Conservation (phyloP, 1,140 invertebrate genomes). For the Drosophila seguyi region DNA sequence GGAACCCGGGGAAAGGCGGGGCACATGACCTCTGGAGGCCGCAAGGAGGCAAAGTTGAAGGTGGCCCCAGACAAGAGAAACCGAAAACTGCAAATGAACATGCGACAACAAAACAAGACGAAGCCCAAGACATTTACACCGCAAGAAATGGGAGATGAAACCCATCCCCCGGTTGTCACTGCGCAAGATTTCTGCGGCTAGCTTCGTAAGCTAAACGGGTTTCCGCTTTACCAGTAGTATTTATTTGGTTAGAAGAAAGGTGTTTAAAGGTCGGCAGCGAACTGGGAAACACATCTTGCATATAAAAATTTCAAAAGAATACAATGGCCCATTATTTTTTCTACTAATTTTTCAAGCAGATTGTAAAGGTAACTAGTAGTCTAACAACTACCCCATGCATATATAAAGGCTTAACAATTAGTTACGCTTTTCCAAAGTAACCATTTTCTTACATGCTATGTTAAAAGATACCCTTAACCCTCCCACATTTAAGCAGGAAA, state of each 20-base stretch:
- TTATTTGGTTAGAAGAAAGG: neutral
- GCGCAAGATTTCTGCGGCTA: neutral
- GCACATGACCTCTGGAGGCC: constrained; percentile 62
- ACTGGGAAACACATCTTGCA: neutral
- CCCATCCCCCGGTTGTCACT: neutral
- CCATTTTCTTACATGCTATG: no score
- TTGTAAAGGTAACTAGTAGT: neutral
- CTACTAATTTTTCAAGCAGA: neutral
- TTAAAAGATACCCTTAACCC: neutral
- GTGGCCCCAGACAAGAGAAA: constrained; percentile 42
- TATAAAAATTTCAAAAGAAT: neutral
- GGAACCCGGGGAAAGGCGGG: neutral
- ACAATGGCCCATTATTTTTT: neutral
- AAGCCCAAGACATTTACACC: constrained; percentile 36
- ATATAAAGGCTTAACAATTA: neutral
- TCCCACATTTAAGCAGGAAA: neutral
- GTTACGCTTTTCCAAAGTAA: neutral
- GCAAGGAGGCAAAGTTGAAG: constrained; percentile 55
- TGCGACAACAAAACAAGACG: constrained; percentile 53
- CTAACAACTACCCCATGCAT: neutral
- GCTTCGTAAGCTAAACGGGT: neutral
- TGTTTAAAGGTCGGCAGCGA: neutral
- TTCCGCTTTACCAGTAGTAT: neutral
- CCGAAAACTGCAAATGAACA: constrained; percentile 73
- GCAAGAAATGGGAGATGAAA: constrained; percentile 29